phyloP scores from a whole-genome alignment of 2,888 invertebrate species.

The Leucoptera coffeella region DNA sequence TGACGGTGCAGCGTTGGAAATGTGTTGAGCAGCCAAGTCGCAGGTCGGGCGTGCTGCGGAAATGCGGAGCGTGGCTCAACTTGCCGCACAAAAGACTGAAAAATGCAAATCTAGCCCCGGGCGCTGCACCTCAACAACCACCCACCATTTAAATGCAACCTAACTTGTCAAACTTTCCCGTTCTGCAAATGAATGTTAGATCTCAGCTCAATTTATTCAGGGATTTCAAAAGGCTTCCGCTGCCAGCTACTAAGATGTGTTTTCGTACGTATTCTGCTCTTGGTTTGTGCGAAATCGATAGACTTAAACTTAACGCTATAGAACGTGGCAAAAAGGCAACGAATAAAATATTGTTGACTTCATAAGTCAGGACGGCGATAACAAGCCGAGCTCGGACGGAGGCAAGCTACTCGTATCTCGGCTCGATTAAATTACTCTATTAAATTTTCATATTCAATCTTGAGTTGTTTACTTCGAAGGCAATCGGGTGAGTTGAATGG shows the following conservation, averaged over 20 bases:
- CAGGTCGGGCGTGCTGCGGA: constrained; percentile 10
- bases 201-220: constrained; percentile 9
- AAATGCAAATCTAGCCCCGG: constrained; percentile 24
- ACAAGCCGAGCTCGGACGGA: too few species aligned
- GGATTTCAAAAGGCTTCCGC: constrained; percentile 3
- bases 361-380: too few species aligned
- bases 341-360: too few species aligned
- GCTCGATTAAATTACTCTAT: constrained; percentile 65
- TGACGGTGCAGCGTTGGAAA: neutral
- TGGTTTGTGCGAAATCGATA: too few species aligned
- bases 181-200: constrained; percentile 26
- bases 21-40: neutral
- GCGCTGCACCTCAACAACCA: constrained; percentile 8
- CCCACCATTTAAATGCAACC: constrained; percentile 31
- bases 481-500: constrained; percentile 16
- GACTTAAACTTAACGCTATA: too few species aligned
- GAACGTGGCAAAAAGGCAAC: too few species aligned
- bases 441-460: constrained; percentile 79
- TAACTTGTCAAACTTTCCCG: constrained; percentile 32
- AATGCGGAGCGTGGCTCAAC: constrained; percentile 14
- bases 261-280: too few species aligned
- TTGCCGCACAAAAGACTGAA: constrained; percentile 16
- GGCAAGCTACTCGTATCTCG: too few species aligned
- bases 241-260: too few species aligned
- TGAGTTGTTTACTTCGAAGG: constrained; percentile 60